phyloP scores from a whole-genome alignment of 2,113 vertebrate species.

The Balaeniceps rex region DNA sequence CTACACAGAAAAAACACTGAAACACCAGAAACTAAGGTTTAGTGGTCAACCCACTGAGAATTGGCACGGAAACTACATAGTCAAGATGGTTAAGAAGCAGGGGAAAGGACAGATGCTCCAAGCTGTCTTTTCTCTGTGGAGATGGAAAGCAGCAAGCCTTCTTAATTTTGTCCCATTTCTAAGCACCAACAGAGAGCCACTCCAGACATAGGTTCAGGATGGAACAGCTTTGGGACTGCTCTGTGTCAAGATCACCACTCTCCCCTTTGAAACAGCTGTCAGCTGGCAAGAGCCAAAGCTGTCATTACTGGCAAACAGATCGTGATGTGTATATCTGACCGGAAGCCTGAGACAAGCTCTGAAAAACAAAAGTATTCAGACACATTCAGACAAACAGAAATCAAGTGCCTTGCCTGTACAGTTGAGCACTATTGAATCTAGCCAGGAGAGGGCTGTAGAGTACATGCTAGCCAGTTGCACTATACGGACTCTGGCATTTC shows the following conservation, averaged over 20 bases:
- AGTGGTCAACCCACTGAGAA: background rate
- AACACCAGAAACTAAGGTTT: background rate
- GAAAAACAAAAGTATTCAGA: background rate
- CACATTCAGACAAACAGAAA: background rate
- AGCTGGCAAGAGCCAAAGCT: background rate
- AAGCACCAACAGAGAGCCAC: background rate
- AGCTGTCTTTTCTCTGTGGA: background rate
- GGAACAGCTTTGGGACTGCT: background rate
- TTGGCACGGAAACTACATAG: rapidly evolving
- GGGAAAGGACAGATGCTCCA: background rate
- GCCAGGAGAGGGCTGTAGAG: constrained; percentile 52
- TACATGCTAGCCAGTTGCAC: background rate
- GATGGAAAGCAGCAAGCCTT: background rate
- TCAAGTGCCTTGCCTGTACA: rapidly evolving
- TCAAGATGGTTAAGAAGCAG: background rate
- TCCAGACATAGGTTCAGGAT: rapidly evolving
- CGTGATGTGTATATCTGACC: rapidly evolving
- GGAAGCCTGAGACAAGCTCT: background rate
- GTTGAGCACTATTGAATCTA: background rate
- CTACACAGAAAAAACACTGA: background rate
- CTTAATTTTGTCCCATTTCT: background rate
- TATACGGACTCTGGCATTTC: background rate
- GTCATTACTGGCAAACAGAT: background rate
- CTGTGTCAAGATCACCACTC: background rate
- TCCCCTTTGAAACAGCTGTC: background rate